These are phyloP conservation scores for Seriola rivoliana DNA, from an alignment of 2,113 vertebrate species.

Conservation along the genomic window DNA sequence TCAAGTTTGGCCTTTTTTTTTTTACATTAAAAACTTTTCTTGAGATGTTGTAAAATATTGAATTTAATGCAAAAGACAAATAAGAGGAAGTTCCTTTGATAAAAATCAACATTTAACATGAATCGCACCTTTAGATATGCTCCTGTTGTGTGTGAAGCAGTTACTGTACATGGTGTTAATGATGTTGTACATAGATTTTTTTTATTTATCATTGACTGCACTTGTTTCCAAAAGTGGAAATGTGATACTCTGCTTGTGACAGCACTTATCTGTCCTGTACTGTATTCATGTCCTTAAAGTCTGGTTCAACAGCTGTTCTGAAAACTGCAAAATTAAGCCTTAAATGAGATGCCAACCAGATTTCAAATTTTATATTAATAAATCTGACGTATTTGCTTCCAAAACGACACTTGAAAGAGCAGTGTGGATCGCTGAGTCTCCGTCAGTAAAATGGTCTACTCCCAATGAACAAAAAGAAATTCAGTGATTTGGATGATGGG, in stretches of 20 bases:
- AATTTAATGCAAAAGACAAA: not conserved
- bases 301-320: not conserved
- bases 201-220: slow-evolving; percentile 29
- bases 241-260: slow-evolving; percentile 13
- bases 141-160: slow-evolving; percentile 30
- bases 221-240: slow-evolving; percentile 43
- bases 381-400: not conserved
- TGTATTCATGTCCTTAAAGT: not conserved
- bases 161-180: slow-evolving; percentile 12
- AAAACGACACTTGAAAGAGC: not conserved
- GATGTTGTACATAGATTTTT: not conserved
- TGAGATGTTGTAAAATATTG: slow-evolving; percentile 6
- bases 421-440: slow-evolving; percentile 3
- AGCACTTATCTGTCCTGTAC: slow-evolving; percentile 16
- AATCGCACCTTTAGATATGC: not conserved
- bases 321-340: slow-evolving; percentile 28
- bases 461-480: no score
- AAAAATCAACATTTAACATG: not conserved
- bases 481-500: not conserved
- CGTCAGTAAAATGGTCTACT: no score
- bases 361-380: not conserved
- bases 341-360: not conserved
- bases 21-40: not conserved
- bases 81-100: not conserved
- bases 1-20: not conserved